Conservation (phyloP, 2,113 vertebrate genomes). For the Malaclemys terrapin region DNA sequence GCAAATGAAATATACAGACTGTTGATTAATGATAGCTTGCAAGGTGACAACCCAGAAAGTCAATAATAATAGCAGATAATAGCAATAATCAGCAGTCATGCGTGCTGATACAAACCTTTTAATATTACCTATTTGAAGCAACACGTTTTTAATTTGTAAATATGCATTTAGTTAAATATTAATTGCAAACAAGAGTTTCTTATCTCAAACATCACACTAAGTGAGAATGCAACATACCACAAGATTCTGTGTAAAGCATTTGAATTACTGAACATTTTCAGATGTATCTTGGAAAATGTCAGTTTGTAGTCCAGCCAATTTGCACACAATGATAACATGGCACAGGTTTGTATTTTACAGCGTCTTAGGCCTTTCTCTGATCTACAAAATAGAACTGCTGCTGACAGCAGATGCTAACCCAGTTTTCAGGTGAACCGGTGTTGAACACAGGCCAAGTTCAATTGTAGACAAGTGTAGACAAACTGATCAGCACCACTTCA, state of each 20-base stretch:
- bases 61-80: not conserved
- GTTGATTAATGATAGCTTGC: not conserved
- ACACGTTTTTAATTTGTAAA: slow-evolving; percentile 10
- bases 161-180: not conserved
- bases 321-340: not conserved
- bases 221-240: not conserved
- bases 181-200: not conserved
- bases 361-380: not conserved
- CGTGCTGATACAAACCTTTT: not conserved
- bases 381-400: not conserved
- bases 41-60: not conserved
- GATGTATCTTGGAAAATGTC: not conserved
- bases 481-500: not conserved
- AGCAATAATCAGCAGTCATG: not conserved
- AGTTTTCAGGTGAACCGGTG: not conserved
- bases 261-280: slow-evolving; percentile 43
- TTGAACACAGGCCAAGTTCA: accelerated
- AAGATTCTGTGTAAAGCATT: not conserved
- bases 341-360: not conserved
- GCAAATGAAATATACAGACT: not conserved
- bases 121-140: not conserved
- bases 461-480: not conserved
- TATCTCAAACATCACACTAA: not conserved
- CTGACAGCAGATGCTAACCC: not conserved
- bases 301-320: not conserved